A percentile compares a stretch with the other conserved stretches of the same genome.
phyloP scores from a whole-genome alignment of 2,888 invertebrate genomes.

The Cephus runcator region DNA sequence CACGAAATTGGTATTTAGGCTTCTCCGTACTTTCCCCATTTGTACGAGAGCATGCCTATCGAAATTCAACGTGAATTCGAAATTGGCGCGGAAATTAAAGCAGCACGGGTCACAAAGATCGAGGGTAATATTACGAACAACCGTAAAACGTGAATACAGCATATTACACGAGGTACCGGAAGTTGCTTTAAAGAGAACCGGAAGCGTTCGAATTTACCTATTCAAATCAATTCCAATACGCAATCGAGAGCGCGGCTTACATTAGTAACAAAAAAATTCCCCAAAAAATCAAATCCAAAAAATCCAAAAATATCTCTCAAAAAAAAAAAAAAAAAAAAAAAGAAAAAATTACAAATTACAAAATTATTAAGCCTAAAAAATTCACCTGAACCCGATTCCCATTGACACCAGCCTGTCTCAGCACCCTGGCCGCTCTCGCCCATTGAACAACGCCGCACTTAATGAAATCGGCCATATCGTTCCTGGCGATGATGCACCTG shows the following conservation, averaged over 20 bases:
- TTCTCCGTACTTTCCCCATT: not conserved
- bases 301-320: not conserved
- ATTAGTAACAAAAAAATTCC: not conserved
- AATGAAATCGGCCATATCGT: constrained; percentile 69
- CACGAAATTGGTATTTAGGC: not conserved
- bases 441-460: constrained; percentile 62
- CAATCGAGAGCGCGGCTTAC: not conserved
- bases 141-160: not conserved
- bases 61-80: not conserved
- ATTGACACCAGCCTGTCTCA: constrained; percentile 41
- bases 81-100: not conserved
- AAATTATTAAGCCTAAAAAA: not conserved
- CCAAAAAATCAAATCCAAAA: not conserved
- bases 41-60: not conserved
- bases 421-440: constrained; percentile 53
- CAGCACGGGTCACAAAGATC: not conserved
- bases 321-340: too few relatives aligned
- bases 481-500: constrained; percentile 73
- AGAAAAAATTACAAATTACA: not conserved
- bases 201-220: not conserved
- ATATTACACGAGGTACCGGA: not conserved
- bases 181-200: not conserved
- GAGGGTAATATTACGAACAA: not conserved
- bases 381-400: constrained; percentile 50
- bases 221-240: not conserved